Evolutionary conservation across 2,888 invertebrate species (phyloP).

Genomic region (Sinodicranocentrus sp.): DNA sequence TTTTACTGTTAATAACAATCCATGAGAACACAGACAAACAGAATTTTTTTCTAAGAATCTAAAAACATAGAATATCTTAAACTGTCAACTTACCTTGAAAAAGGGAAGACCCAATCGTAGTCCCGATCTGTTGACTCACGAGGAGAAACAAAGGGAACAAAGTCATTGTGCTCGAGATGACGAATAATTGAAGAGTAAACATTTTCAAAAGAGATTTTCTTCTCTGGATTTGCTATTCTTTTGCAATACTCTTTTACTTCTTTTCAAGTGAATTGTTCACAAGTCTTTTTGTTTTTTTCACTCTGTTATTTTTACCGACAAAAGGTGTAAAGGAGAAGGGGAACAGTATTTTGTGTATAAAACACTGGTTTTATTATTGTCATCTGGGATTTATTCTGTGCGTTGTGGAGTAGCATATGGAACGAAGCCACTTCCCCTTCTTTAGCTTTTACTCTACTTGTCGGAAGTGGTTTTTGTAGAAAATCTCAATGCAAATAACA

Average conservation of each 20-base stretch:
- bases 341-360: constrained; percentile 12
- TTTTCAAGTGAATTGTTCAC: constrained; percentile 3
- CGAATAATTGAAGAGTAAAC: constrained; percentile 18
- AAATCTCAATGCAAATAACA: constrained; percentile 24
- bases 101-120: constrained; percentile 28
- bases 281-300: background rate
- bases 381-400: constrained; percentile 23
- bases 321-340: background rate
- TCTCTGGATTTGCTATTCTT: background rate
- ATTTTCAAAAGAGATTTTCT: constrained; percentile 8
- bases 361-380: constrained; percentile 34
- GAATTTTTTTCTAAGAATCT: too few species aligned
- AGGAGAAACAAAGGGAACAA: constrained; percentile 28
- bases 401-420: background rate
- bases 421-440: background rate
- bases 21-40: too few species aligned
- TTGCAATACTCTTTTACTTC: background rate
- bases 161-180: background rate
- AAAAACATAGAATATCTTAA: too few species aligned
- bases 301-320: constrained; percentile 12
- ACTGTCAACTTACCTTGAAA: constrained; percentile 48
- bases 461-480: constrained; percentile 15
- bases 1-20: too few species aligned
- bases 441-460: constrained; percentile 8
- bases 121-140: constrained; percentile 39